Percentiles rank a stretch among this genome's conserved stretches.
These are phyloP conservation scores for Trichechus manatus DNA, from an alignment of 2,113 vertebrate genomes.

Conservation along the genomic window DNA sequence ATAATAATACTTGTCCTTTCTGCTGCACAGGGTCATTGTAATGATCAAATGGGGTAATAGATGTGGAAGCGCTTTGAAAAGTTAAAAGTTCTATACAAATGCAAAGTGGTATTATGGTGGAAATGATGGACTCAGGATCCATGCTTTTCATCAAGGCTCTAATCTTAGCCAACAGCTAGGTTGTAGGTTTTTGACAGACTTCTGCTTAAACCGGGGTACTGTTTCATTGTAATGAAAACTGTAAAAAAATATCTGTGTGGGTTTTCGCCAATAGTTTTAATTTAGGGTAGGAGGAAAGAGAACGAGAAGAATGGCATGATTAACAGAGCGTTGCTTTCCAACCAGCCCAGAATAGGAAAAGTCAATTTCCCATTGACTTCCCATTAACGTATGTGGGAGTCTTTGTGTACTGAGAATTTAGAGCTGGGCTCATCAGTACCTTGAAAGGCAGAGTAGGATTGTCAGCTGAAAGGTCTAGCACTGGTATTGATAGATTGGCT, in stretches of 20 bases:
- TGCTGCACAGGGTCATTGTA: conserved; percentile 53
- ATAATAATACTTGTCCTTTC: conserved; percentile 74
- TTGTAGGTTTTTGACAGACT: conserved; percentile 60
- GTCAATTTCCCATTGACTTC: conserved; percentile 85
- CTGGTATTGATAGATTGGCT: conserved; percentile 59
- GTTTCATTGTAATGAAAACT: conserved; percentile 75
- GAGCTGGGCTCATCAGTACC: conserved; percentile 76
- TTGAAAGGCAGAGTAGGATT: conserved; percentile 71
- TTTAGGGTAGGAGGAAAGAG: conserved; percentile 80
- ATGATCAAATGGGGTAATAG: conserved; percentile 44
- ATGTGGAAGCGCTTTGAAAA: conserved; percentile 71
- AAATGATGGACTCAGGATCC: neutral
- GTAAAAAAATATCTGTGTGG: conserved; percentile 63
- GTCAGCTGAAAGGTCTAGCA: conserved; percentile 53
- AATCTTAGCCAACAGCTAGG: conserved; percentile 4
- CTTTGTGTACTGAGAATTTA: conserved; percentile 81
- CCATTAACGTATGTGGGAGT: conserved; percentile 82
- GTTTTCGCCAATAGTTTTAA: conserved; percentile 79
- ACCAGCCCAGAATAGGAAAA: conserved; percentile 72
- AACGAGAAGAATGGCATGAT: conserved; percentile 81
- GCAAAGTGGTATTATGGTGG: conserved; percentile 39
- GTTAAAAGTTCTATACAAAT: conserved; percentile 62
- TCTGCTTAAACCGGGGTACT: conserved; percentile 55
- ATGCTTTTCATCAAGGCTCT: conserved; percentile 26
- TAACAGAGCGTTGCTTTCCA: conserved; percentile 81